A percentile compares a stretch with the other conserved stretches of the same genome.
Conservation (phyloP, 2,797 vertebrate genomes). For the Syngnathus rostellatus region DNA sequence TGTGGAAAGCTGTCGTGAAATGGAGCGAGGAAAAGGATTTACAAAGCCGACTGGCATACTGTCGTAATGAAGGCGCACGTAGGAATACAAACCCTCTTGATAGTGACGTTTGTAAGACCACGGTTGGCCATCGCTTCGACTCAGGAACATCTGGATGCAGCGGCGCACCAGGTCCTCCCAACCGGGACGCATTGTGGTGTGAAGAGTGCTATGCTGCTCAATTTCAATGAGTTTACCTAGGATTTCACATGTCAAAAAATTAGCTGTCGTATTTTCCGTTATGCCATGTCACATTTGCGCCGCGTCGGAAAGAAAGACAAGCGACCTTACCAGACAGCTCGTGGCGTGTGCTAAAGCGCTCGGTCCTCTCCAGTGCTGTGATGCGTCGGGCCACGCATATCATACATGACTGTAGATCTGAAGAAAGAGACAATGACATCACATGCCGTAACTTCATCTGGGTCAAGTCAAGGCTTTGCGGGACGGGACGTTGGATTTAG, state of each 20-base stretch:
- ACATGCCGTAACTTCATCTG: background rate
- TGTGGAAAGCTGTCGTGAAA: slow-evolving; percentile 74
- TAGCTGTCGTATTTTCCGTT: background rate
- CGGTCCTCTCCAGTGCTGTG: slow-evolving; percentile 80
- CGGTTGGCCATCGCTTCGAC: slow-evolving; percentile 86
- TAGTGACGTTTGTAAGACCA: slow-evolving; percentile 95
- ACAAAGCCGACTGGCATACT: background rate
- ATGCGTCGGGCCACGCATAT: slow-evolving; percentile 95
- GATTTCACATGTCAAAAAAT: slow-evolving; percentile 7
- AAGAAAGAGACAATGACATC: slow-evolving; percentile 13
- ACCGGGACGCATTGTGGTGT: slow-evolving; percentile 92
- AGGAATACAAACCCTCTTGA: slow-evolving; percentile 78
- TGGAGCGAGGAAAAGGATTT: background rate
- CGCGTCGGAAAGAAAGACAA: background rate
- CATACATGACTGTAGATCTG: slow-evolving; percentile 98
- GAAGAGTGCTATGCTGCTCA: slow-evolving; percentile 82
- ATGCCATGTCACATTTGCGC: background rate
- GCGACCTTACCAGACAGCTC: slow-evolving; percentile 84
- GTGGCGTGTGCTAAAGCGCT: slow-evolving; percentile 92
- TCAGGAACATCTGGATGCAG: slow-evolving; percentile 93
- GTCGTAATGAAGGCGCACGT: background rate
- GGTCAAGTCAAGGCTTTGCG: background rate
- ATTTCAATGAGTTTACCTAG: slow-evolving; percentile 95
- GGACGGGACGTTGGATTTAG: background rate
- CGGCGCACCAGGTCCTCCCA: slow-evolving; percentile 92